Percentiles rank a stretch among this genome's conserved stretches.
phyloP scores from a whole-genome alignment of 2,888 invertebrate genomes.

The Meliscaeva auricollis region DNA sequence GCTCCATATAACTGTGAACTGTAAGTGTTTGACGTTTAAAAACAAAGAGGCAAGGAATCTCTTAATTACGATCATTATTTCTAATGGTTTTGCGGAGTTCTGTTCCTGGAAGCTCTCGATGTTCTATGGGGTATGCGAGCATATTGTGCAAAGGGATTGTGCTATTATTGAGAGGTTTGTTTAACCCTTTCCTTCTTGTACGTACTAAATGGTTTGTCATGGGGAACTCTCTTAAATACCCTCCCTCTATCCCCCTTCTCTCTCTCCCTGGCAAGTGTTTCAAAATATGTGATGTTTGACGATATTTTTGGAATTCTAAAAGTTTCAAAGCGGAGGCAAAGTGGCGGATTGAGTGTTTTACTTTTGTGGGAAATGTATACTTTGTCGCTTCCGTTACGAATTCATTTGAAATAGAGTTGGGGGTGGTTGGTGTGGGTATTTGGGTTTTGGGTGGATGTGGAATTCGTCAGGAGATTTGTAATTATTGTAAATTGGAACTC shows the following conservation, averaged over 20 bases:
- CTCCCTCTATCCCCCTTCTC: background rate
- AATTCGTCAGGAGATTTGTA: constrained; percentile 40
- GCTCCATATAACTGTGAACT: constrained; percentile 55
- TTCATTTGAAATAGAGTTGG: constrained; percentile 18
- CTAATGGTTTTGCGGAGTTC: constrained; percentile 50
- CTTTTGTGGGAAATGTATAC: constrained; percentile 70
- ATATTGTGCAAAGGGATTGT: constrained; percentile 69
- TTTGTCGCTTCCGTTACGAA: constrained; percentile 66
- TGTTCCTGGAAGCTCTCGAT: background rate
- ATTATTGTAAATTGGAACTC: constrained; percentile 65
- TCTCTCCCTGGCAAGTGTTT: constrained; percentile 59
- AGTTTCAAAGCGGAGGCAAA: constrained; percentile 10
- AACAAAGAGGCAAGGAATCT: constrained; percentile 52
- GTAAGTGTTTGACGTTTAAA: constrained; percentile 19
- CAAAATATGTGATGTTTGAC: constrained; percentile 40
- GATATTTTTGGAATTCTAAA: constrained; percentile 72
- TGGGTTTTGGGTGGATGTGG: too few species aligned
- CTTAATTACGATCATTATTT: constrained; percentile 74
- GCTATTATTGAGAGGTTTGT: constrained; percentile 25
- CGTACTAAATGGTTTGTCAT: constrained; percentile 26
- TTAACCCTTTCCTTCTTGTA: constrained; percentile 48
- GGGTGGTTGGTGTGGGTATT: background rate
- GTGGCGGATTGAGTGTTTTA: constrained; percentile 42
- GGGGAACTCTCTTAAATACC: too few species aligned
- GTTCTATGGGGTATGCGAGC: constrained; percentile 50